Base-by-base conservation (phyloP, 2,113 vertebrate species). In the Megaleporinus macrocephalus region DNA sequence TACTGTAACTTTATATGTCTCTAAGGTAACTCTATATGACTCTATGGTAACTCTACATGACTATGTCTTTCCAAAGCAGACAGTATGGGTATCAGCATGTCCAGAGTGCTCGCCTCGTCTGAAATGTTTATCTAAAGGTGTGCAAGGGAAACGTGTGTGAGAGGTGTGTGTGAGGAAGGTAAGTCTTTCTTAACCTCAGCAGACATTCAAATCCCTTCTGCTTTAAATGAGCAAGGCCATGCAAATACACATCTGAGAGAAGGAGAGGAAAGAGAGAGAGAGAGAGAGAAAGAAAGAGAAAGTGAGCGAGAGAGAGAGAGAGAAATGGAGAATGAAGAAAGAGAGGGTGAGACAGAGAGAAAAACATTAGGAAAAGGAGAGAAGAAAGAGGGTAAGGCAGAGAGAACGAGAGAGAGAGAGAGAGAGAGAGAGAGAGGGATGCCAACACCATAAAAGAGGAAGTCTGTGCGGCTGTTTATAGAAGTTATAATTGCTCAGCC, bases 121-220 rank as follows among this genome's bases (percentile, higher is more conserved):
- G 36, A 36, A 36, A 36, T 36, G 36, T 36, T 36, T 36, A 36
- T 7, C 7, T 7, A 36, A 36, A 36, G 4, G 41, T 44, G 4
- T 44, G 41, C 9, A 10, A 36, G 33, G 1, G 10, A 44, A 44
- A 9, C 11, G 41, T 44, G 41, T 44, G 73, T 44, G 55, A 26
- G 24, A n/a, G n/a, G n/a, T n/a, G 18, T 36, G 41, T 44, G 44
- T 29, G 75, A 41, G 75, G 66, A 22, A 57, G 15, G 76, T 78
- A 29, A 14, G 27, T 66, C 36, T 70, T 47, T 29, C 65, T 51
- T 24, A 59, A 70, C 65, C 68, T 66, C 83, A 76, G 76, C 82
- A 88, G 84, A 88, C 84, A 86, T 82, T 83, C 82, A 84, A 86
- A 86, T 84, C 30, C 51, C n/a, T 9, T 14, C 79, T 80, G 76